Percentiles rank a stretch among this genome's conserved stretches.
Conservation (phyloP, 2,888 invertebrate genomes). For the Eilema griseolum region DNA sequence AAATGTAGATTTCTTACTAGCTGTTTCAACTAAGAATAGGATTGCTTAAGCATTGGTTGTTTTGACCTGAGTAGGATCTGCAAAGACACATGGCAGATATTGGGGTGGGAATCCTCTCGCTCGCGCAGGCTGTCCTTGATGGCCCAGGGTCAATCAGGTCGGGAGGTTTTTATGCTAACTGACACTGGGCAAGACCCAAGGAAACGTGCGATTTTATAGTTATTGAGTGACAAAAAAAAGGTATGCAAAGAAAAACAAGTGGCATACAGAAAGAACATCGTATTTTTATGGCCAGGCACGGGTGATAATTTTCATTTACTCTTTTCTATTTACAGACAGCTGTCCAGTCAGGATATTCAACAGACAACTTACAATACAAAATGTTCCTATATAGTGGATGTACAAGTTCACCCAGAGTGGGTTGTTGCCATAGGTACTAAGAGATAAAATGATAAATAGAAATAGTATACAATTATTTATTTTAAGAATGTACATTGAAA, state of each 20-base stretch:
- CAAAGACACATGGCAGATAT: too few species aligned
- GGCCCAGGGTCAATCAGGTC: too few species aligned
- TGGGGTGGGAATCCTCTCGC: too few species aligned
- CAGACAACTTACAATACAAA: slow-evolving; percentile 82
- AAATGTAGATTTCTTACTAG: too few species aligned
- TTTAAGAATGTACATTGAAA: slow-evolving; percentile 25
- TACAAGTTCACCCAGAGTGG: slow-evolving; percentile 83
- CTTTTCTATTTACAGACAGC: slow-evolving; percentile 71
- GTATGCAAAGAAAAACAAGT: too few species aligned
- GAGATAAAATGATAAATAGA: slow-evolving; percentile 60
- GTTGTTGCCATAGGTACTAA: slow-evolving; percentile 82
- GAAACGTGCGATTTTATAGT: too few species aligned
- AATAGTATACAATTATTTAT: slow-evolving; percentile 25
- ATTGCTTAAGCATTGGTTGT: not conserved
- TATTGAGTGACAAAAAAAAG: too few species aligned
- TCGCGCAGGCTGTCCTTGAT: too few species aligned
- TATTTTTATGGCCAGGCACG: not conserved
- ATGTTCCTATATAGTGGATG: slow-evolving; percentile 82
- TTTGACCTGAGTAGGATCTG: too few species aligned
- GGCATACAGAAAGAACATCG: not conserved
- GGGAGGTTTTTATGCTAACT: too few species aligned
- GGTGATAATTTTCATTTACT: not conserved
- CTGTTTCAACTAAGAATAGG: not conserved
- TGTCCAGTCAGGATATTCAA: slow-evolving; percentile 74
- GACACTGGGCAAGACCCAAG: too few species aligned